Base-by-base conservation (phyloP, 2,888 invertebrate genomes). In the Cerastis rubricosa region DNA sequence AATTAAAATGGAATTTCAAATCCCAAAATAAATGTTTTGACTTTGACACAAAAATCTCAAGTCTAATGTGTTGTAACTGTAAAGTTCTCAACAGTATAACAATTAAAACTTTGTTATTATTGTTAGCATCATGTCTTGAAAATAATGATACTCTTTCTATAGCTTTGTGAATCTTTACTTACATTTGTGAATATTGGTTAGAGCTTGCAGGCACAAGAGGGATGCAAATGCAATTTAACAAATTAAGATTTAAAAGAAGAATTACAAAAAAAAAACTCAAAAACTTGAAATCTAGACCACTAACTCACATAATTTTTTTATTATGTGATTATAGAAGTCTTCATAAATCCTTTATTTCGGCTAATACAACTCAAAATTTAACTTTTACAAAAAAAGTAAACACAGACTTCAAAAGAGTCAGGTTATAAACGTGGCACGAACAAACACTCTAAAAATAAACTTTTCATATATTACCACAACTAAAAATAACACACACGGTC, bases 381-480 rank as follows among this genome's bases (percentile, higher is more conserved):
- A 51, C 51, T 35, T 76, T 84, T 45, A 29, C 14, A n/a, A 57
- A 40, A 74, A 61, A n/a, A 11, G 47, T 70, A 70, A 78, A 84
- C 63, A 79, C 17, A 19, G 17, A 57, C 22, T 81, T 67, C 40
- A 22, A 78, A 45, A 64, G 6, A 71, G 43, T 47, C 29, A n/a
- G 45, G 68, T 67, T 40, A 86, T 74, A 77, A 65, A 67, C 71
- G 57, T 71, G 65, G 1, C 51, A 66, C 59, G 57, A 40, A 57
- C 51, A 74, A 64, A 43, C n/a, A 47, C n/a, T 71, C 78, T 84
- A 70, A 72, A 84, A 80, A 86, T 84, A 84, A 66, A 77, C 7
- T 61, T 79, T 79, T 74, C 63, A 74, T 64, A 67, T 74, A 84
- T 74, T 72, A 66, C 64, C 71, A 72, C 57, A n/a, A 51, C 72